Conservation (phyloP, 2,888 invertebrate genomes). For the Maniola hyperantus region DNA sequence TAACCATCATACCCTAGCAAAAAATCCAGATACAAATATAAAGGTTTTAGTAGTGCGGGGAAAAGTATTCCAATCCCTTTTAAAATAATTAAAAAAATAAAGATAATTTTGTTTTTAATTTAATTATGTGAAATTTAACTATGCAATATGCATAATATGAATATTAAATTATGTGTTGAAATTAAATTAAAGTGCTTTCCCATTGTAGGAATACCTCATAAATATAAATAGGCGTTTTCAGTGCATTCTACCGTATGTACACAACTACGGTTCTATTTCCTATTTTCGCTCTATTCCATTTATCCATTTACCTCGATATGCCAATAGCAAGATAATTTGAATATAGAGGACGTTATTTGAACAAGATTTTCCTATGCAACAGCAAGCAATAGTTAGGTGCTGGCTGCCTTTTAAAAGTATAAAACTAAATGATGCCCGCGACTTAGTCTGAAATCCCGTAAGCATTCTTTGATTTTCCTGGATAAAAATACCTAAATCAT, state of each 20-base stretch:
- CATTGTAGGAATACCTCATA: conserved; percentile 1
- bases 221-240: conserved; percentile 9
- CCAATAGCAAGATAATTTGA: conserved; percentile 20
- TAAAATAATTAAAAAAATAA: no score
- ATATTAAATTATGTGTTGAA: not conserved
- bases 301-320: conserved; percentile 20
- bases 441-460: no score
- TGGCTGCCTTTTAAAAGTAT: conserved; percentile 2
- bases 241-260: conserved; percentile 9
- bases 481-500: no score
- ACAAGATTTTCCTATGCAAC: not conserved
- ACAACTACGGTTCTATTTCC: conserved; percentile 12
- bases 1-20: no score
- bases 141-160: not conserved
- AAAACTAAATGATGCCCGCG: not conserved
- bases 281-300: conserved; percentile 15
- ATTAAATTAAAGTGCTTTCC: not conserved
- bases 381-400: conserved; percentile 1
- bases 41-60: no score
- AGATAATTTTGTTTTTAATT: not conserved
- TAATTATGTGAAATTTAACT: not conserved
- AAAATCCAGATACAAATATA: no score
- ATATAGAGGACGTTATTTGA: conserved; percentile 19
- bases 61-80: no score
- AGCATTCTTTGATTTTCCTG: no score